Base-by-base conservation (phyloP, 2,797 vertebrate genomes). In the Chelon auratus region DNA sequence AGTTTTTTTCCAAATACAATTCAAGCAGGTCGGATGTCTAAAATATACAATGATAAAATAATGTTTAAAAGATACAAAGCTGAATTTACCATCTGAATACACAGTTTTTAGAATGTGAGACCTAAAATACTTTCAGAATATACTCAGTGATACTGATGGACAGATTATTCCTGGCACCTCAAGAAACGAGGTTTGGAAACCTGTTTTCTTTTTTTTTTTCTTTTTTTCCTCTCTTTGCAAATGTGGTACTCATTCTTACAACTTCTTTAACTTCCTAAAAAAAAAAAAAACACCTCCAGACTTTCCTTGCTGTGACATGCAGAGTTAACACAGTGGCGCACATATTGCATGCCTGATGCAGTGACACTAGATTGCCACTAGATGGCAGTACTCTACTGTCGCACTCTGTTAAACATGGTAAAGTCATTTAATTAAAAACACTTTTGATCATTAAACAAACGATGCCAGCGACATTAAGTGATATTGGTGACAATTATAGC, bases 321-420 rank as follows among this genome's bases (percentile, higher is more conserved):
- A 26, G 4, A n/a, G 15, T 53, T 2, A 20, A 55, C 11, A 43
- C 12, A 69, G 22, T 4, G 10, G 1, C 11, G 14, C 0, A 9
- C 4, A 3, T 13, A 3, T 18, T 50, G 17, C 10, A 56, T 18
- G 12, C 7, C 7, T n/a, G 37, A 11, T 82, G 89, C 62, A 90
- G 57, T 78, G 65, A 68, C 69, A 42, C 1, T 11, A 0, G 0
- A 0, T 6, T 14, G 13, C 9, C 91, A 89, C 87, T 81, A 89
- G 88, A 86, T 90, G 90, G 89, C 85, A 77, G 22, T 61, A 20
- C 18, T 36, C 55, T 47, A 78, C 83, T 67, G 26, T 78, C 54
- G 72, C 62, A 53, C 62, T 24, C 6, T 12, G 24, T 66, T 61
- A 69, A 58, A 72, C 26, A 52, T 14, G 4, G 61, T 39, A 36